Evolutionary conservation across 2,797 vertebrate species (phyloP).

Genomic region (Trachurus trachurus): DNA sequence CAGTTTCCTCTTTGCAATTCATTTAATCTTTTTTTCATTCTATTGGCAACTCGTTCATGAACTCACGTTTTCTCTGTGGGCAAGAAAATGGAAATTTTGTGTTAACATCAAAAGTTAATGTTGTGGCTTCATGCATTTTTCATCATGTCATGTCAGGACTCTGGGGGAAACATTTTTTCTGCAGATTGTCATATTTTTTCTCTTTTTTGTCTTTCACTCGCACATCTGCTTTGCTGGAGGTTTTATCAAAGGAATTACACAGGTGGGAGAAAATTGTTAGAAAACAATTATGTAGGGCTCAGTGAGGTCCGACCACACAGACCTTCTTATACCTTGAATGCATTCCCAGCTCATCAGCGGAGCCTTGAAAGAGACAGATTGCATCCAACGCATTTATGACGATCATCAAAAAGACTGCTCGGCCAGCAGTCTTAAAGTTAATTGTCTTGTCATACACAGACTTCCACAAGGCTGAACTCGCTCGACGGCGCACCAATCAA

Average conservation of each 20-base stretch:
- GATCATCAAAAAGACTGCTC: conserved; percentile 51
- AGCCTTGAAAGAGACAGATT: conserved; percentile 42
- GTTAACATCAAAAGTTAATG: conserved; percentile 12
- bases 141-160: conserved; percentile 16
- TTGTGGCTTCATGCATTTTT: conserved; percentile 26
- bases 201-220: background rate
- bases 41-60: conserved; percentile 5
- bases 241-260: conserved; percentile 27
- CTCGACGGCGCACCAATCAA: conserved; percentile 68
- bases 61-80: background rate
- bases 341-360: conserved; percentile 49
- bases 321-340: conserved; percentile 29
- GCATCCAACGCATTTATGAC: conserved; percentile 46
- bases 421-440: conserved; percentile 44
- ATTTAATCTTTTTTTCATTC: conserved; percentile 25
- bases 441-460: conserved; percentile 64
- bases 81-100: conserved; percentile 16
- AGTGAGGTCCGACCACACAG: conserved; percentile 3
- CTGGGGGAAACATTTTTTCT: conserved; percentile 6
- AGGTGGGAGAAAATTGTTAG: background rate
- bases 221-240: background rate
- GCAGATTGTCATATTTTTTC: background rate
- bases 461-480: conserved; percentile 60
- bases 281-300: background rate
- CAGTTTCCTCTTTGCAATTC: conserved; percentile 25